Evolutionary conservation across 2,888 invertebrate genomes (phyloP).

Genomic region (Melipona bicolor): DNA sequence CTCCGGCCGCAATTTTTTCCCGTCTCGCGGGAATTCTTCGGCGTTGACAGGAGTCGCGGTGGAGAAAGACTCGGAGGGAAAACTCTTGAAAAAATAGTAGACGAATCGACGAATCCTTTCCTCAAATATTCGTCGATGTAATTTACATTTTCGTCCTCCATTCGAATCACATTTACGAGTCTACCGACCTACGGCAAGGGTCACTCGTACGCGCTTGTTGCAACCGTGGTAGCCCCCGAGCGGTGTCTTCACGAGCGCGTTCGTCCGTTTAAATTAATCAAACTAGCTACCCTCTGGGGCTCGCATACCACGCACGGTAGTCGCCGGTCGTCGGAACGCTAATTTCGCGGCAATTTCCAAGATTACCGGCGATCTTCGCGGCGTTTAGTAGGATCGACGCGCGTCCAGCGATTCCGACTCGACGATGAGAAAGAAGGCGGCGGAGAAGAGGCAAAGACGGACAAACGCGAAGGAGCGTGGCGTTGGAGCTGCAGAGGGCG

Average conservation of each 20-base stretch:
- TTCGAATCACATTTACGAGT: neutral
- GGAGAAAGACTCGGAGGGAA: neutral
- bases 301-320: slow-evolving; percentile 25
- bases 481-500: slow-evolving; percentile 9
- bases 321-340: slow-evolving; percentile 15
- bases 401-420: neutral
- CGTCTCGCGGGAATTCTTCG: neutral
- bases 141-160: neutral
- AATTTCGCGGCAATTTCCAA: slow-evolving; percentile 31
- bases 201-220: too few relatives aligned
- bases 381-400: neutral
- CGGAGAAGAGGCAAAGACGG: too few relatives aligned
- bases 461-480: slow-evolving; percentile 11
- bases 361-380: slow-evolving; percentile 5
- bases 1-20: neutral
- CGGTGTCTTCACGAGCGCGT: neutral
- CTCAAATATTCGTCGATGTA: neutral
- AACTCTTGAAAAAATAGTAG: neutral
- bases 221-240: neutral
- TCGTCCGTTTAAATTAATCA: slow-evolving; percentile 20
- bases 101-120: neutral
- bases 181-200: neutral
- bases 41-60: fast-evolving
- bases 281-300: neutral
- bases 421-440: neutral